Evolutionary conservation across 1,140 invertebrate species (phyloP).

Genomic region (Protaetia brevitarsis): DNA sequence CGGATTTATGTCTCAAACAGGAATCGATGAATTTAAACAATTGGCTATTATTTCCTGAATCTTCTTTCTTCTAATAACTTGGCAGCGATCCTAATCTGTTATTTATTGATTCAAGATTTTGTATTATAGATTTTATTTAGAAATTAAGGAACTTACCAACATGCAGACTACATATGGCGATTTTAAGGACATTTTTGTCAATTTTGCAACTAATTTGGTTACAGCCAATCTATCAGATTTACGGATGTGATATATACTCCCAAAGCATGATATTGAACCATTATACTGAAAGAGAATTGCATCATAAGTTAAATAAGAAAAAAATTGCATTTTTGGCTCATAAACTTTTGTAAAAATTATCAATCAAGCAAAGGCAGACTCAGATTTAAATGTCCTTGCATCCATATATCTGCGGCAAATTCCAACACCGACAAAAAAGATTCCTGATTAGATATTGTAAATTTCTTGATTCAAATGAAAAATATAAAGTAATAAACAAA

Average conservation of each 20-base stretch:
- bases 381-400: too few species aligned
- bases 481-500: too few species aligned
- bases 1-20: constrained; percentile 92
- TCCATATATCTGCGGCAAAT: too few species aligned
- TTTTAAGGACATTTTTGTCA: constrained; percentile 72
- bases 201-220: constrained; percentile 89
- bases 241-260: constrained; percentile 93
- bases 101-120: constrained; percentile 9
- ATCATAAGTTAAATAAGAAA: too few species aligned
- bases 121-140: neutral
- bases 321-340: too few species aligned
- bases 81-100: constrained; percentile 84
- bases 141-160: constrained; percentile 15
- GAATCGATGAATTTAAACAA: constrained; percentile 89
- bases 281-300: constrained; percentile 58
- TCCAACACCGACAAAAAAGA: too few species aligned
- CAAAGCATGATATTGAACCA: constrained; percentile 98
- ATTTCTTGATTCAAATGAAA: too few species aligned
- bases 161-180: constrained; percentile 46
- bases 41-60: constrained; percentile 59
- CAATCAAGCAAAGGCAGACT: too few species aligned
- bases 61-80: constrained; percentile 91
- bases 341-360: too few species aligned
- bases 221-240: constrained; percentile 93
- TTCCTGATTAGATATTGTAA: too few species aligned